A percentile compares a stretch with the other conserved stretches of the same genome.
phyloP scores from a whole-genome alignment of 2,888 invertebrate species.

The Coelinius sp. region DNA sequence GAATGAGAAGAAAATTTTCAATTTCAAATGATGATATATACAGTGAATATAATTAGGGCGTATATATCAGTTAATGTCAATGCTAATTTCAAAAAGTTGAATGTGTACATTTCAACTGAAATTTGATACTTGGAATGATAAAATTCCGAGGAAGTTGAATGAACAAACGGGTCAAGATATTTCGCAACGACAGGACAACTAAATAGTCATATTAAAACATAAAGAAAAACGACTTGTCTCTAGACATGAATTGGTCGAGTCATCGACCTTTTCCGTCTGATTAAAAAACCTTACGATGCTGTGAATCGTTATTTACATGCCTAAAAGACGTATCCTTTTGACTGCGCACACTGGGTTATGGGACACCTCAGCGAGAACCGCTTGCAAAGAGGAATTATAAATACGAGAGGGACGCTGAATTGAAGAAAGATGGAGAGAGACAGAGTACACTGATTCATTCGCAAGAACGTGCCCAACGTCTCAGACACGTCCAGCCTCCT shows the following conservation, averaged over 20 bases:
- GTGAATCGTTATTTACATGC: constrained; percentile 23
- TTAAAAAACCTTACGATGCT: constrained; percentile 24
- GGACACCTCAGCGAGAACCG: constrained; percentile 10
- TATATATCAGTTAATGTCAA: too few relatives aligned
- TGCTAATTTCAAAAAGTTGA: too few relatives aligned
- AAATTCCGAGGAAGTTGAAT: not conserved
- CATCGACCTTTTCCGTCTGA: constrained; percentile 36
- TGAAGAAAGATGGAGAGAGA: constrained; percentile 19
- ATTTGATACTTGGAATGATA: not conserved
- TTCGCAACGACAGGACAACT: constrained; percentile 2
- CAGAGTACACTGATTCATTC: constrained; percentile 45
- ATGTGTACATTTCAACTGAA: not conserved
- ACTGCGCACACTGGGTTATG: constrained; percentile 17
- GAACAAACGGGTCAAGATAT: not conserved
- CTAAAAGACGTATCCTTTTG: constrained; percentile 22
- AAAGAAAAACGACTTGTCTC: not conserved
- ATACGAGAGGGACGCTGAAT: constrained; percentile 4
- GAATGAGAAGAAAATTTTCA: not conserved
- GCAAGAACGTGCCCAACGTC: constrained; percentile 45
- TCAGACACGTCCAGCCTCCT: constrained; percentile 46
- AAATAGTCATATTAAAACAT: not conserved
- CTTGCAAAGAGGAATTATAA: constrained; percentile 18
- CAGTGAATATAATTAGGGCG: too few relatives aligned
- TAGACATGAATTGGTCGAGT: constrained; percentile 37
- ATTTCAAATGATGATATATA: constrained; percentile 10